phyloP scores from a whole-genome alignment of 53 echinoderm and acorn worm species.

The Echinometra lucunter region DNA sequence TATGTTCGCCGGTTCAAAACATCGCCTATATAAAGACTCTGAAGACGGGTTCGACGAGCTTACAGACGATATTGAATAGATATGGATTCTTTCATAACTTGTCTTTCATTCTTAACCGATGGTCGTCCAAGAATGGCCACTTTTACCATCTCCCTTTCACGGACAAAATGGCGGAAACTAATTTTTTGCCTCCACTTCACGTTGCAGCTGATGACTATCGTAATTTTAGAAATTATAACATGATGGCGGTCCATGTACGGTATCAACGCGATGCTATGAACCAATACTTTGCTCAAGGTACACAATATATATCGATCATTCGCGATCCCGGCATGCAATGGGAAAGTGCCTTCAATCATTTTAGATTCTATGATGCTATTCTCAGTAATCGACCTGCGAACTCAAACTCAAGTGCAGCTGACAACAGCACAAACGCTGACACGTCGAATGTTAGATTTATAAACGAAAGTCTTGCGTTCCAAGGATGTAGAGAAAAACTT shows the following conservation, averaged over 20 bases:
- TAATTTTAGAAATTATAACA: constrained; percentile 66
- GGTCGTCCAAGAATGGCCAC: constrained; percentile 60
- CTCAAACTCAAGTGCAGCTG: background rate
- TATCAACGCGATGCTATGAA: constrained; percentile 70
- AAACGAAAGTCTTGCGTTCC: background rate
- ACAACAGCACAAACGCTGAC: background rate
- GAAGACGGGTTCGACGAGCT: constrained; percentile 73
- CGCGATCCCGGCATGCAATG: constrained; percentile 74
- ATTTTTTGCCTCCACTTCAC: constrained; percentile 71
- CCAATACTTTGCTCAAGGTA: constrained; percentile 60
- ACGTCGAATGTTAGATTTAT: background rate
- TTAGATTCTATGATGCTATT: constrained; percentile 68
- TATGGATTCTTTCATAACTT: constrained; percentile 62
- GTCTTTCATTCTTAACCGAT: constrained; percentile 67
- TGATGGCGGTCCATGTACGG: constrained; percentile 71
- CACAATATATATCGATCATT: constrained; percentile 73
- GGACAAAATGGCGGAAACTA: background rate
- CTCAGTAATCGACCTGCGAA: background rate
- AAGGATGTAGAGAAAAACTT: background rate
- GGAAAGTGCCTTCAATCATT: constrained; percentile 75
- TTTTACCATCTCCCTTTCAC: constrained; percentile 45
- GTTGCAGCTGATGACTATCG: constrained; percentile 40
- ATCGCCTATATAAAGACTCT: constrained; percentile 72
- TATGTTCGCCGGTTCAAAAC: constrained; percentile 21
- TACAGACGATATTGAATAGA: constrained; percentile 64